phyloP scores from a whole-genome alignment of 2,797 vertebrate genomes.

The Paedocypris micromegethes region DNA sequence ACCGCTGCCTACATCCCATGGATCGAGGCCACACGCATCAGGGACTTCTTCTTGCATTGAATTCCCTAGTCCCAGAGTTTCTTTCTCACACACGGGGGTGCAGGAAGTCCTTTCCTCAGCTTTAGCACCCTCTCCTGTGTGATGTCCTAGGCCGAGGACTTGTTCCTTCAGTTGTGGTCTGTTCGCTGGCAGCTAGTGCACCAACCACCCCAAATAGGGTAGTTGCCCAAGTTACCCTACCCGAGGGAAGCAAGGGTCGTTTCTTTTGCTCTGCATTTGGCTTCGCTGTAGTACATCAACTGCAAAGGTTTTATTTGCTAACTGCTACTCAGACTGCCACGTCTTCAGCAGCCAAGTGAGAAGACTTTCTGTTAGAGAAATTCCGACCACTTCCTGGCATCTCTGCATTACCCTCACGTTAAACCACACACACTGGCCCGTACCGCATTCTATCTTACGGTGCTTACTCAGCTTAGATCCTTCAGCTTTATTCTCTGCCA shows the following conservation, averaged over 20 bases:
- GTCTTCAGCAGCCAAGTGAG: slow-evolving; percentile 2
- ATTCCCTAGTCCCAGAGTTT: not conserved
- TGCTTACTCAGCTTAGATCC: no score
- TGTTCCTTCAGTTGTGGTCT: slow-evolving; percentile 8
- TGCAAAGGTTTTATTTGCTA: slow-evolving; percentile 18
- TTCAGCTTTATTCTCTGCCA: no score
- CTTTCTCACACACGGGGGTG: slow-evolving; percentile 36
- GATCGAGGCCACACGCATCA: slow-evolving; percentile 80
- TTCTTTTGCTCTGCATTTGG: slow-evolving; percentile 24
- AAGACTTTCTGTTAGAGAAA: not conserved
- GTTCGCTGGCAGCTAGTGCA: not conserved
- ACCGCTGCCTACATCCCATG: slow-evolving; percentile 77
- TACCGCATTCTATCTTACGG: no score
- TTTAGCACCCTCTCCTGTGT: not conserved
- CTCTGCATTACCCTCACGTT: slow-evolving; percentile 7
- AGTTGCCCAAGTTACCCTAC: slow-evolving; percentile 12
- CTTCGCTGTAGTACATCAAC: slow-evolving; percentile 18
- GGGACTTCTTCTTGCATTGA: slow-evolving; percentile 80
- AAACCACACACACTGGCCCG: no score
- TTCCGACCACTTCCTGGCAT: not conserved
- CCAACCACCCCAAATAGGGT: slow-evolving; percentile 15
- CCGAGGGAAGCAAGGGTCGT: not conserved
- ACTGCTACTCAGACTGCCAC: not conserved
- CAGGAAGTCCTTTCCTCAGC: slow-evolving; percentile 12
- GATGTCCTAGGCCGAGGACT: slow-evolving; percentile 11